Conservation (phyloP, 2,797 vertebrate species). For the Pygocentrus nattereri region DNA sequence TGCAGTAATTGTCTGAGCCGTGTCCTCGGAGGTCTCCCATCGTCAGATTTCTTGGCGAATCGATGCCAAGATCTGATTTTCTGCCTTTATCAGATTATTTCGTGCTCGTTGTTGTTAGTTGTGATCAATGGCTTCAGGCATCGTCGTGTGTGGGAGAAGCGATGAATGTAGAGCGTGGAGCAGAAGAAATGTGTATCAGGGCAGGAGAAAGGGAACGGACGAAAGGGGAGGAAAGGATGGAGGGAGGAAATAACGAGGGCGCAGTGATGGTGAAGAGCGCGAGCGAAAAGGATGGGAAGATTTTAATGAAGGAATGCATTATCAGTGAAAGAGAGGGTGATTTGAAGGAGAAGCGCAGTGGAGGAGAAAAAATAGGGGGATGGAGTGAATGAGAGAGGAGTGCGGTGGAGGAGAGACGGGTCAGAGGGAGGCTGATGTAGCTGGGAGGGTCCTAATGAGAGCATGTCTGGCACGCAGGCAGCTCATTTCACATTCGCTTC, state of each 20-base stretch:
- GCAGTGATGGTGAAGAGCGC: background rate
- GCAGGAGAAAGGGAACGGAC: background rate
- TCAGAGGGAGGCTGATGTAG: slow-evolving; percentile 8
- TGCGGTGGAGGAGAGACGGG: background rate
- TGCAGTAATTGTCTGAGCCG: too few relatives aligned
- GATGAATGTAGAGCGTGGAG: background rate
- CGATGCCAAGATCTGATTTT: too few relatives aligned
- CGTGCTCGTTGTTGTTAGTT: too few relatives aligned
- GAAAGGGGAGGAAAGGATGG: background rate
- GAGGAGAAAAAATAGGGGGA: background rate
- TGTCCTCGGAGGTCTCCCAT: too few relatives aligned
- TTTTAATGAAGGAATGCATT: slow-evolving; percentile 4
- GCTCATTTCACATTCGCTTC: slow-evolving; percentile 62
- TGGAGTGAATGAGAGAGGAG: background rate
- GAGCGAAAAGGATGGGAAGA: background rate
- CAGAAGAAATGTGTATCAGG: background rate
- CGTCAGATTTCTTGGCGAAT: too few relatives aligned
- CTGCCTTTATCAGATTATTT: too few relatives aligned
- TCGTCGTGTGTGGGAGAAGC: too few relatives aligned
- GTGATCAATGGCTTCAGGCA: too few relatives aligned
- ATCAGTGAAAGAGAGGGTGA: background rate
- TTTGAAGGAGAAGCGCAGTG: background rate
- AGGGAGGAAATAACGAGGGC: background rate
- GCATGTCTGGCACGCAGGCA: slow-evolving; percentile 47
- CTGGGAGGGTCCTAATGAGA: slow-evolving; percentile 26